Base-by-base conservation (phyloP, 2,797 vertebrate species). In the Saxicola maurus region DNA sequence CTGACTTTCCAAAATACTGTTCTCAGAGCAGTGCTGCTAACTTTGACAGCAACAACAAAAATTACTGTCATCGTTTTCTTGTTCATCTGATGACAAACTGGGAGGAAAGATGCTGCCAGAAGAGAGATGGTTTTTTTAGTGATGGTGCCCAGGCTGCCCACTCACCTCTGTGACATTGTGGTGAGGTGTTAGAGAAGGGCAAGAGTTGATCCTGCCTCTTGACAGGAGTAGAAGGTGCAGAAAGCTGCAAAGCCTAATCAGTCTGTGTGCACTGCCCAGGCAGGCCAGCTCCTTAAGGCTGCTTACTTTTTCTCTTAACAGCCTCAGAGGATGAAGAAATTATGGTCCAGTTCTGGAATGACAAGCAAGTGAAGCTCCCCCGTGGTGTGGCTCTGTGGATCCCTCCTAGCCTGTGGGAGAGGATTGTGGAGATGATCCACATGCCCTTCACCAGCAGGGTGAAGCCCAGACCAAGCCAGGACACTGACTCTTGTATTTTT, bases 341-440 rank as follows among this genome's bases (percentile, higher is more conserved):
- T 56, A 91, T 53, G 13, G 96, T 99, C 84, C 92, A 96, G 68
- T 98, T 99, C 94, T 99, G 98, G 98, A 98, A 98, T 38, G 96
- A 97, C 66, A 96, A 90, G 74, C 96, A 95, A 67, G 91, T 91
- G 28, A 95, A 96, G 48, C 94, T 98, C 43, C 97, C 98, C 1
- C 9, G 38, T 27, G 95, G 92, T 16, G 92, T 97, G 56, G 97
- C 97, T 43, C 82, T 97, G 73, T 96, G 97, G 96, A 97, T 98
- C 94, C 89, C 98, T 21, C 86, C 95, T 5, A 67, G 94, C 31
- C 87, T 96, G 12, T 96, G 98, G 86, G 96, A 97, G 75, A 97
- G 90, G 84, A 96, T 97, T 28, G 90, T 98, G 68, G 94, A 97
- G 53, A 96, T 96, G 91, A 97, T 98, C 28, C 92, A 89, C 8